Percentiles rank a stretch among this genome's conserved stretches.
Conservation (phyloP, 1,140 invertebrate species). For the Rhopalosiphum maidis region DNA sequence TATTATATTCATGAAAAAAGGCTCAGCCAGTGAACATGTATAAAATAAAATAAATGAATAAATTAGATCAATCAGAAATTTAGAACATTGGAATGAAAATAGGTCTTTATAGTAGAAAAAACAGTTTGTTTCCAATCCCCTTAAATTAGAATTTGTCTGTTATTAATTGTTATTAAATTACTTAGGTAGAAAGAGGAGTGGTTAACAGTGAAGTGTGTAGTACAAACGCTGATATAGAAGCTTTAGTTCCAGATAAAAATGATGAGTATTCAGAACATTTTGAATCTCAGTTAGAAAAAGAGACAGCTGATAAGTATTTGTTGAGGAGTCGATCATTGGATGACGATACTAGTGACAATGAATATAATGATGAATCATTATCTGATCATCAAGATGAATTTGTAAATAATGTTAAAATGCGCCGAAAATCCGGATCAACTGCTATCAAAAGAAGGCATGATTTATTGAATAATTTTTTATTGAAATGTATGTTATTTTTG, state of each 20-base stretch:
- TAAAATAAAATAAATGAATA: neutral
- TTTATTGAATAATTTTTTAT: conserved; percentile 62
- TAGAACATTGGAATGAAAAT: neutral
- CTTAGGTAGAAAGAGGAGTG: conserved; percentile 70
- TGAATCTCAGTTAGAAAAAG: conserved; percentile 55
- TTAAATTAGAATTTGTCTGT: neutral
- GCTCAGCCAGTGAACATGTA: too few species aligned
- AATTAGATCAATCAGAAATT: neutral
- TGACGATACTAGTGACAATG: conserved; percentile 42
- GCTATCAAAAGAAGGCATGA: conserved; percentile 51
- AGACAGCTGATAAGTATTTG: conserved; percentile 15
- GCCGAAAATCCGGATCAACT: conserved; percentile 41
- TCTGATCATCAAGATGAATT: conserved; percentile 40
- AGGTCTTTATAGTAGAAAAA: neutral
- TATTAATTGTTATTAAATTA: conserved; percentile 11
- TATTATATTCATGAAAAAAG: too few species aligned
- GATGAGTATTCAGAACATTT: conserved; percentile 56
- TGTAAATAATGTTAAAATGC: conserved; percentile 36
- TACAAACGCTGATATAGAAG: conserved; percentile 71
- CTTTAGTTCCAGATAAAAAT: conserved; percentile 58
- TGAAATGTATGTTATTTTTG: conserved; percentile 67
- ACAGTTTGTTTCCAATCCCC: neutral
- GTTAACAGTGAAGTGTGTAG: conserved; percentile 72
- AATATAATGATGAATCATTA: conserved; percentile 33
- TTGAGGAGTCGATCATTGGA: conserved; percentile 47